phyloP scores from a whole-genome alignment of 2,888 invertebrate species.

The Mesorhabditis sp. region DNA sequence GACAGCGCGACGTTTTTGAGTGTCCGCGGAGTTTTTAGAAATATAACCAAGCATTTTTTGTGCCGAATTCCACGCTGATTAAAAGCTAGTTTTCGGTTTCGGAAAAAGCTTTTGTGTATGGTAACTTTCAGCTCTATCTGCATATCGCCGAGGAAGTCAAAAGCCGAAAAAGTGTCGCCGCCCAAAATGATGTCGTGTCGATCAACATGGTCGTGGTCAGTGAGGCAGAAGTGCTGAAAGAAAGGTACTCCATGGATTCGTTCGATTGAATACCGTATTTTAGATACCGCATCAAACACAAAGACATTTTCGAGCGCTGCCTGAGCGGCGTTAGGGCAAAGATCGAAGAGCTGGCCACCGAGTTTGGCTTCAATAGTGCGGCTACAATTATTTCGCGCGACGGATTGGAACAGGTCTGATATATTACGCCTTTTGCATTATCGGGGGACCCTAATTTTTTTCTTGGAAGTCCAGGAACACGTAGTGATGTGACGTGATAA shows the following conservation, averaged over 20 bases:
- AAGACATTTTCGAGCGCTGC: conserved; percentile 41
- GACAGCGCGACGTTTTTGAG: background rate
- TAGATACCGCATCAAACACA: conserved; percentile 44
- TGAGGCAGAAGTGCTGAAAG: conserved; percentile 48
- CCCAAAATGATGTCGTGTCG: conserved; percentile 17
- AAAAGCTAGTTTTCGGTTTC: background rate
- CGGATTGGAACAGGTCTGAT: conserved; percentile 43
- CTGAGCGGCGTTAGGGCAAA: conserved; percentile 30
- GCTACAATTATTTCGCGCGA: conserved; percentile 39
- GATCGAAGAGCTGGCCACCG: conserved; percentile 29
- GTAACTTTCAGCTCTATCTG: conserved; percentile 28
- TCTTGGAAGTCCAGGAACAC: conserved; percentile 13
- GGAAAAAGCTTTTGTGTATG: background rate
- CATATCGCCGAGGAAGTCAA: conserved; percentile 32
- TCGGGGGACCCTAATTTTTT: background rate
- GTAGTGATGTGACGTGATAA: too few relatives aligned
- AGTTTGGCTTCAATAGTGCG: conserved; percentile 26
- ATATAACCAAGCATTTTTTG: too few relatives aligned
- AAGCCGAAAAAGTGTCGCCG: conserved; percentile 20
- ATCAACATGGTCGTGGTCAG: conserved; percentile 41
- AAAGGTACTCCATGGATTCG: conserved; percentile 25
- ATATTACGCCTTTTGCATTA: conserved; percentile 8
- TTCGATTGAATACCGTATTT: background rate
- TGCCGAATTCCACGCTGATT: background rate
- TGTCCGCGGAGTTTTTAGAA: too few relatives aligned